Base-by-base conservation (phyloP, 2,113 vertebrate species). In the Perca fluviatilis region DNA sequence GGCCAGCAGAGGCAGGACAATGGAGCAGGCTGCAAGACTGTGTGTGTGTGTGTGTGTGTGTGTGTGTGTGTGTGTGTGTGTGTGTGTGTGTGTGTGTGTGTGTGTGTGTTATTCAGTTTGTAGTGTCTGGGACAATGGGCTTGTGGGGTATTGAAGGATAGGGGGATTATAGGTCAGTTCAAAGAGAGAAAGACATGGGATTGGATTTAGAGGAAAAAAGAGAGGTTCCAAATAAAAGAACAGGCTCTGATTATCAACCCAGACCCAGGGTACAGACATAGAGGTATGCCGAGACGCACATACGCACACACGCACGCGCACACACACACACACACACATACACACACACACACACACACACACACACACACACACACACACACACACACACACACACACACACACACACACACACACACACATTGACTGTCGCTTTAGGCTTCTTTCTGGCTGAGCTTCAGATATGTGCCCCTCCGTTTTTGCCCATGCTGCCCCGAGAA, bases 1-100 rank as follows among this genome's bases (percentile, higher is more conserved):
- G 83, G 82, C 82, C 86, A 84, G 76, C 69, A 71, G 82, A 14
- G 78, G 63, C 67, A 83, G 90, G 83, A 93, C 90, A 94, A 91
- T 86, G 65, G 84, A 62, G 68, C 77, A 69, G 84, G 77, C 81
- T 88, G 83, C 73, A 85, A 77, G 76, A 57, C 64, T 43, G 10
- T 30, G 19, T 82, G 80, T 73, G 82, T 85, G 70, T 57, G 47
- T 43, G n/a, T 66, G 61, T 62, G 67, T 80, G 72, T 71, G 79
- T 68, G 74, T 81, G 40, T 30, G 19, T 82, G 80, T 73, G 82
- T 85, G 70, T 79, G 76, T 74, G 77, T 86, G 71, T 80, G 60
- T 69, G 56, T 57, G 46, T 60, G 51, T 83, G 63, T 82, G 73
- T 57, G 47, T 43, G n/a, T 66, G 61, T 43, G n/a, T 66, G 56